phyloP scores from a whole-genome alignment of 2,797 vertebrate species.

The Anguilla obscura region DNA sequence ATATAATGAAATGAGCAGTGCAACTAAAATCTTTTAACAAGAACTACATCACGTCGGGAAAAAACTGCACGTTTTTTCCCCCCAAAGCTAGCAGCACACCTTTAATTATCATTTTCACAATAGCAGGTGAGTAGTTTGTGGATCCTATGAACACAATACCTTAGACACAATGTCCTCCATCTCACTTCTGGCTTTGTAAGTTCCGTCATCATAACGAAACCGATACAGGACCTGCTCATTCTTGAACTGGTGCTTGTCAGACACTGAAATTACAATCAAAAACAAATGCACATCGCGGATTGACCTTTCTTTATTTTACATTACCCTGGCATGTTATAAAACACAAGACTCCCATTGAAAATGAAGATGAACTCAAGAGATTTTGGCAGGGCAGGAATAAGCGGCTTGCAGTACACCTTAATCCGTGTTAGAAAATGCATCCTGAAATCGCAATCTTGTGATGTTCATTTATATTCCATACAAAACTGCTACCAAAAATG shows the following conservation, averaged over 20 bases:
- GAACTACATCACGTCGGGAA: not conserved
- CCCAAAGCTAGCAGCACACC: not conserved
- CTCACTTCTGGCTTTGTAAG: conserved; percentile 96
- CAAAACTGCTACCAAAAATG: not conserved
- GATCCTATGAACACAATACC: conserved; percentile 64
- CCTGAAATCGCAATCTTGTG: not conserved
- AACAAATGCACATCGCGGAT: not conserved
- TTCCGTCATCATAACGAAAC: conserved; percentile 97
- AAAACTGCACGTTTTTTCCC: not conserved
- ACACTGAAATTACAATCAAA: conserved; percentile 74
- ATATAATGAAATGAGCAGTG: not conserved
- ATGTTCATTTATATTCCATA: not conserved
- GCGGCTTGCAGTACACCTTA: not conserved
- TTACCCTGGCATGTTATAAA: not conserved
- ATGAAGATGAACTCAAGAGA: not conserved
- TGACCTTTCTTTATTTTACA: not conserved
- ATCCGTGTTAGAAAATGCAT: not conserved
- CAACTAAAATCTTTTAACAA: not conserved
- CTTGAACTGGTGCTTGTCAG: conserved; percentile 99
- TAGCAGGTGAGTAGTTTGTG: not conserved
- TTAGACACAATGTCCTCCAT: conserved; percentile 98
- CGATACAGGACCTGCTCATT: conserved; percentile 97
- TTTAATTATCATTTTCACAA: not conserved
- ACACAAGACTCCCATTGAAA: not conserved
- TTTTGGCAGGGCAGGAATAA: not conserved